Base-by-base conservation (phyloP, 2,888 invertebrate species). In the Parnassius smintheus region DNA sequence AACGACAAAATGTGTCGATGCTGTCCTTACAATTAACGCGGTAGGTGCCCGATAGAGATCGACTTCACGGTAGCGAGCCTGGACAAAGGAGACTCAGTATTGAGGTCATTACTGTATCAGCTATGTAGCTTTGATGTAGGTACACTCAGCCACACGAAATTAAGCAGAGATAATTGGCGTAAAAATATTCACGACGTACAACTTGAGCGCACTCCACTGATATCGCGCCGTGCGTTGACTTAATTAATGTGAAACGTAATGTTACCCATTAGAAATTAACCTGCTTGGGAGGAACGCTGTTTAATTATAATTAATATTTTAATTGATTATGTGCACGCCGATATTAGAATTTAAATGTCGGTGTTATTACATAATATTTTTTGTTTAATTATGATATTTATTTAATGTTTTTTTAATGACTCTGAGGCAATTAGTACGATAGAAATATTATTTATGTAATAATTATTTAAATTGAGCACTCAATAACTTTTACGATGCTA, bases 1-100 rank as follows among this genome's bases (percentile, higher is more conserved):
- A 7, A 7, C 0, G 35, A 35, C 9, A 22, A 45, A 12, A 12
- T 9, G 8, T 48, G 41, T 59, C n/a, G 4, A 22, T 62, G 57
- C 52, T 12, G 50, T 46, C 61, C 10, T 8, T 62, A 62, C 56
- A 13, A 12, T 12, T 7, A 12, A 13, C 41, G 48, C 48, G 41
- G 52, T 53, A 45, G 62, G 57, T 22, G 58, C 46, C 25, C 46
- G 62, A 56, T 83, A 79, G 59, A 10, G 54, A 87, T 86, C 86
- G 62, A 55, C 79, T 82, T 82, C 84, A 88, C 83, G 87, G 84
- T 84, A 66, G 68, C 81, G 83, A 72, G 46, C 69, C 58, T 69
- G 73, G 77, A 86, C 86, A 85, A 85, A 82, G 82, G 82, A 82
- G 75, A 73, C 59, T 49, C 41, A 44, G 48, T 56, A 59, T 65